phyloP scores from a whole-genome alignment of 2,888 invertebrate species.

The Odiellus spinosus region DNA sequence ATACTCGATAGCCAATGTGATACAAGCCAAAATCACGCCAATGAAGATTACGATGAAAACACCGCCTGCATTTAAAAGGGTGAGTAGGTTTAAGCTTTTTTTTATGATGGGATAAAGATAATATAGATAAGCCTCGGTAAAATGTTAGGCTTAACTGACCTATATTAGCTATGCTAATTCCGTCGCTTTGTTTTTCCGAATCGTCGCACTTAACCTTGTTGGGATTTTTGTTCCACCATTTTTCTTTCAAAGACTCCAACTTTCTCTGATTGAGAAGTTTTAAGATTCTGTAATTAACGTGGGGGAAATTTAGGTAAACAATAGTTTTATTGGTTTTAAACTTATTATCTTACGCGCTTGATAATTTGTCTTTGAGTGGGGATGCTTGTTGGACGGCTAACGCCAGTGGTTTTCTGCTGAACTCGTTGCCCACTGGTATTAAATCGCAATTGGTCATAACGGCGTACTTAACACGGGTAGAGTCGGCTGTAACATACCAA shows the following conservation, averaged over 20 bases:
- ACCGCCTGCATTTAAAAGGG: constrained; percentile 42
- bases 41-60: constrained; percentile 96
- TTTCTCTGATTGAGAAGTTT: constrained; percentile 80
- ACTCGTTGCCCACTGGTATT: constrained; percentile 86
- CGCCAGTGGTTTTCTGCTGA: constrained; percentile 91
- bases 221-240: constrained; percentile 88
- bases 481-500: constrained; percentile 46
- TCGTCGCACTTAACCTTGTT: constrained; percentile 51
- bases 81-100: not conserved
- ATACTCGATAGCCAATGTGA: constrained; percentile 82
- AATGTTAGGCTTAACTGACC: constrained; percentile 41
- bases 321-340: not conserved
- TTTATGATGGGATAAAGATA: too few relatives aligned
- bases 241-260: constrained; percentile 81
- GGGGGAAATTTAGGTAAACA: too few relatives aligned
- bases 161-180: constrained; percentile 93
- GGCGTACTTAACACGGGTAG: constrained; percentile 72
- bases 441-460: constrained; percentile 71
- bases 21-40: constrained; percentile 76
- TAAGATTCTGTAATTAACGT: constrained; percentile 53
- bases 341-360: constrained; percentile 61
- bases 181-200: constrained; percentile 83
- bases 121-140: not conserved
- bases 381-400: constrained; percentile 94
- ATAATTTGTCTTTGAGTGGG: constrained; percentile 80